These are phyloP conservation scores for Eurosta solidaginis DNA, from an alignment of 1,140 invertebrate species.

Conservation along the genomic window DNA sequence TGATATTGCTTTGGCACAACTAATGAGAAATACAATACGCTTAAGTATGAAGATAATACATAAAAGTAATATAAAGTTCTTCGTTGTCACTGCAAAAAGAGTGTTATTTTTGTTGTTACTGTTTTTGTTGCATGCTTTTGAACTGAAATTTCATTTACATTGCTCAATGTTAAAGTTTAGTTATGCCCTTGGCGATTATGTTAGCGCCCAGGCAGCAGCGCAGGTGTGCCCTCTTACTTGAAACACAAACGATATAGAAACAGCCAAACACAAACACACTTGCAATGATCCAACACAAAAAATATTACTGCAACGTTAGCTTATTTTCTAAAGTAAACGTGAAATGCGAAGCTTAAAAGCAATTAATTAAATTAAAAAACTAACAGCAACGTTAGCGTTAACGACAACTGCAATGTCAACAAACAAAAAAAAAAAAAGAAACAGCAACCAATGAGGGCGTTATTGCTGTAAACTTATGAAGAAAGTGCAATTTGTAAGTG, in stretches of 20 bases:
- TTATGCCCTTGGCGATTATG: background rate
- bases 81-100: background rate
- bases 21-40: background rate
- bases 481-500: no score
- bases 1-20: background rate
- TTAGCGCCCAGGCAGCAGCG: background rate
- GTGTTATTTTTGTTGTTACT: background rate
- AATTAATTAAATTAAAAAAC: slow-evolving; percentile 27
- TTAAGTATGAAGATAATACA: background rate
- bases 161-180: background rate
- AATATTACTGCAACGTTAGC: background rate
- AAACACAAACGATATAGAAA: background rate
- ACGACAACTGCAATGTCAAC: background rate
- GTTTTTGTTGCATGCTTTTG: background rate
- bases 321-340: slow-evolving; percentile 5
- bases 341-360: slow-evolving; percentile 20
- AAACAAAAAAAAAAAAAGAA: background rate
- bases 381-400: background rate
- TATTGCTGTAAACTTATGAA: background rate
- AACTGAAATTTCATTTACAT: background rate
- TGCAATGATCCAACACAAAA: no score
- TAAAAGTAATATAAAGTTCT: no score
- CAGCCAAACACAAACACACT: background rate
- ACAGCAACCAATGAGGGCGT: background rate
- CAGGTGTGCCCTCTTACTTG: background rate